Percentiles rank a stretch among this genome's conserved stretches.
These are phyloP conservation scores for Drosophila bocqueti DNA, from an alignment of 1,140 invertebrate species.

Conservation along the genomic window DNA sequence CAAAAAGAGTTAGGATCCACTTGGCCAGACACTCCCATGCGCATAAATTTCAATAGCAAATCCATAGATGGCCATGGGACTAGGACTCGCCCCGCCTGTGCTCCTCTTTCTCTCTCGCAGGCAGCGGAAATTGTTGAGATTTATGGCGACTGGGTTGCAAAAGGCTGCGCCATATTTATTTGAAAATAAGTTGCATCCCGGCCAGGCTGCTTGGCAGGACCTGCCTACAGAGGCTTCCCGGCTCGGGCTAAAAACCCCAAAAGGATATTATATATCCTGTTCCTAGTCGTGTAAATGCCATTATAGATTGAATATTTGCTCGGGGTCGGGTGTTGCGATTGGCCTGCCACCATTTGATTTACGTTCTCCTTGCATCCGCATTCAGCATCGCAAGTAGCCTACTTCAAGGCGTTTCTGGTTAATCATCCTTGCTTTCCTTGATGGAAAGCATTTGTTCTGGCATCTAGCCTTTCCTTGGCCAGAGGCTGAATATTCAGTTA, in stretches of 20 bases:
- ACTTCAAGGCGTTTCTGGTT: slow-evolving; percentile 8
- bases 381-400: slow-evolving; percentile 23
- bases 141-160: slow-evolving; percentile 65
- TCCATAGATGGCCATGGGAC: slow-evolving; percentile 43
- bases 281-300: slow-evolving; percentile 77
- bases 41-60: slow-evolving; percentile 73
- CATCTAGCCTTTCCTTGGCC: not conserved
- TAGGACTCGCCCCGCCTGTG: not conserved
- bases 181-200: slow-evolving; percentile 65
- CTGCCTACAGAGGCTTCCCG: slow-evolving; percentile 44
- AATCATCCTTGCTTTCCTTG: not conserved
- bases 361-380: slow-evolving; percentile 55
- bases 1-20: slow-evolving; percentile 58
- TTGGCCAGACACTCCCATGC: slow-evolving; percentile 40
- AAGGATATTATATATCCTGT: slow-evolving; percentile 83
- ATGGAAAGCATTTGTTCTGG: not conserved
- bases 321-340: slow-evolving; percentile 45
- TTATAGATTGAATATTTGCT: slow-evolving; percentile 80
- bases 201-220: slow-evolving; percentile 34
- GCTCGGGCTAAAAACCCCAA: slow-evolving; percentile 52
- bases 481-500: not conserved
- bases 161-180: slow-evolving; percentile 71
- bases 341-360: slow-evolving; percentile 60
- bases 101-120: slow-evolving; percentile 14
- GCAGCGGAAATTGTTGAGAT: slow-evolving; percentile 78